Evolutionary conservation across 2,113 vertebrate genomes (phyloP), one percentile per base, ranked within the genome.

Genomic region (Plectropomus leopardus): DNA sequence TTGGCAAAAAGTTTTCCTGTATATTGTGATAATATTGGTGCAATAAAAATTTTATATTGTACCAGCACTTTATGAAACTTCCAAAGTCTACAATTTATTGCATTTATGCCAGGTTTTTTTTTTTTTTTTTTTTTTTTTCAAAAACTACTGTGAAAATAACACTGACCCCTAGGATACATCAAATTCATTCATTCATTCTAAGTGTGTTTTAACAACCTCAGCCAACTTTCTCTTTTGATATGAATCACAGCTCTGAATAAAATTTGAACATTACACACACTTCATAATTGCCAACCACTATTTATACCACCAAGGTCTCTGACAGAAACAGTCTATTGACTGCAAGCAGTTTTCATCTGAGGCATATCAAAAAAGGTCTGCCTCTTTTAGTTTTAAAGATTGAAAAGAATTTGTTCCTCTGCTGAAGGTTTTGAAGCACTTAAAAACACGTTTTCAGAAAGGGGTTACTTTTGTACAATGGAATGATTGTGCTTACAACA

Each of bases 381-480:
- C 2, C 50, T 66, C 44, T 75, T 23, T 42, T 23, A 32, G 40
- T 67, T 48, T 75, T 2, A 53, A 26, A 48, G 6, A 55, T 24
- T 68, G 16, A 68, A 72, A 71, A 73, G 19, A 71, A 45, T 19
- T 14, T 61, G 42, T 66, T 79, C 68, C 42, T 63, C 24, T 58
- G 24, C 32, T 45, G 7, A 55, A 44, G 45, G 42, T 44, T 85
- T 53, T 69, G 36, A 86, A 65, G n/a, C 66, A 65, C 58, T 66
- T 21, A 3, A 54, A 72, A 81, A 55, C n/a, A 69, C n/a, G 68
- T 36, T 69, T 50, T 4, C 36, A 70, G 65, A 14, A 30, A 51
- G 23, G 13, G 30, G 13, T 76, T 65, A 45, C 68, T 53, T 63
- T 48, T 44, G 55, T 65, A 57, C 44, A 77, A 59, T n/a, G 15